Evolutionary conservation across 2,113 vertebrate species (phyloP).

Genomic region (Gobio gobio): DNA sequence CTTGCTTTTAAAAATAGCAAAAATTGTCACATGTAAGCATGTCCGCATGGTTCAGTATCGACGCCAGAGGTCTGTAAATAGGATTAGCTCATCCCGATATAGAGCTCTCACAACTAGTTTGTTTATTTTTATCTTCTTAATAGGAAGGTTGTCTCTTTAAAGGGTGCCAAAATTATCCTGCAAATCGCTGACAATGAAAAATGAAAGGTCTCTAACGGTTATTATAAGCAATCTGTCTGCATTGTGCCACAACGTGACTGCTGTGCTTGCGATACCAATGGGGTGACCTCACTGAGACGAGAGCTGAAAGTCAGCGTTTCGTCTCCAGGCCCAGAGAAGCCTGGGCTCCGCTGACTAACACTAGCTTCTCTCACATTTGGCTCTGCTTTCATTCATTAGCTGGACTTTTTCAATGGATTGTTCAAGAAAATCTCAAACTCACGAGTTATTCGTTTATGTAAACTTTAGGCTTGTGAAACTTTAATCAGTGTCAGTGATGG

Average conservation of each 20-base stretch:
- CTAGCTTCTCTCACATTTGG: not conserved
- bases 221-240: slow-evolving; percentile 83
- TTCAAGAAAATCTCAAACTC: not conserved
- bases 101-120: slow-evolving; percentile 76
- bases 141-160: slow-evolving; percentile 77
- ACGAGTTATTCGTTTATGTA: not conserved
- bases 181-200: slow-evolving; percentile 82
- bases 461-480: no score
- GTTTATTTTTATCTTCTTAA: slow-evolving; percentile 85
- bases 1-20: slow-evolving; percentile 78
- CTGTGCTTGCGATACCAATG: slow-evolving; percentile 79
- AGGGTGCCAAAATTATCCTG: slow-evolving; percentile 82
- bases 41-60: slow-evolving; percentile 71
- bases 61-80: slow-evolving; percentile 77
- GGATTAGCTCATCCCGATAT: slow-evolving; percentile 82
- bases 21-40: slow-evolving; percentile 74
- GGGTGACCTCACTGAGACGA: slow-evolving; percentile 72
- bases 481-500: no score
- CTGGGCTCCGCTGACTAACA: slow-evolving; percentile 14
- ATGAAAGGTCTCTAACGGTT: slow-evolving; percentile 81
- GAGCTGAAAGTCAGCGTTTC: slow-evolving; percentile 43
- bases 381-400: not conserved
- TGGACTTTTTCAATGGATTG: not conserved
- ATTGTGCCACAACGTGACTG: slow-evolving; percentile 79
- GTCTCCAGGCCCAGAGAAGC: not conserved